Percentiles rank a stretch among this genome's conserved stretches.
These are phyloP conservation scores for Scomber colias DNA, from an alignment of 2,113 vertebrate species.

Conservation along the genomic window DNA sequence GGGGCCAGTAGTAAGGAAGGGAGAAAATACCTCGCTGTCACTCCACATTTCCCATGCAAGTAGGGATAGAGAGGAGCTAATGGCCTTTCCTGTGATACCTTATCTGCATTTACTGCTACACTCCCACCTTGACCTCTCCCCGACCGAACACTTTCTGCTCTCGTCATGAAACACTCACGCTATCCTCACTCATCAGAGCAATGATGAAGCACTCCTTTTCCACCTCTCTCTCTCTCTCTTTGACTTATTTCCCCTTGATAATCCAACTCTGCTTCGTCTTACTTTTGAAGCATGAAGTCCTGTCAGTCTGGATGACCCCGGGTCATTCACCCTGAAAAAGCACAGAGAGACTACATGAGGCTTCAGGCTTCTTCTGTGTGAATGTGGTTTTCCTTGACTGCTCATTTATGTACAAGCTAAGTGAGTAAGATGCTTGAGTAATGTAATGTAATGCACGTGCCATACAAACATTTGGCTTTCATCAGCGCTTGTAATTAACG, in stretches of 20 bases:
- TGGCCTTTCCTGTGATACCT: conserved; percentile 74
- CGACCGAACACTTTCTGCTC: conserved; percentile 35
- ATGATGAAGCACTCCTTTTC: conserved; percentile 18
- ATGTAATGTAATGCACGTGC: not conserved
- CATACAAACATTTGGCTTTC: conserved; percentile 25
- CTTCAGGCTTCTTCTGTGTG: conserved; percentile 8
- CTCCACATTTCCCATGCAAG: conserved; percentile 72
- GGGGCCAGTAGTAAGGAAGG: conserved; percentile 33
- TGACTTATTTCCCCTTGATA: not conserved
- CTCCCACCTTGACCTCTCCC: conserved; percentile 52
- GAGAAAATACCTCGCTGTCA: conserved; percentile 71
- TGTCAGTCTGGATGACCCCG: conserved; percentile 7
- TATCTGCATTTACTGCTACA: conserved; percentile 63
- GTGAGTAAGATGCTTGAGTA: not conserved
- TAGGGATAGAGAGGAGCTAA: conserved; percentile 72
- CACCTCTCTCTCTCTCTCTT: conserved; percentile 7
- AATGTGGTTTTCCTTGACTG: not conserved
- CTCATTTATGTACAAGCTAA: not conserved
- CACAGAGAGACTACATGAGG: conserved; percentile 15
- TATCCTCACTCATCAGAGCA: conserved; percentile 35
- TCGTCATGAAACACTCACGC: conserved; percentile 51
- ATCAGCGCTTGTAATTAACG: conserved; percentile 2
- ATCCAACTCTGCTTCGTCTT: conserved; percentile 17
- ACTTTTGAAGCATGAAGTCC: conserved; percentile 6
- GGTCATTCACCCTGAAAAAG: conserved; percentile 14